These are phyloP conservation scores for Phyllotreta striolata DNA, from an alignment of 2,888 invertebrate genomes.

Conservation along the genomic window DNA sequence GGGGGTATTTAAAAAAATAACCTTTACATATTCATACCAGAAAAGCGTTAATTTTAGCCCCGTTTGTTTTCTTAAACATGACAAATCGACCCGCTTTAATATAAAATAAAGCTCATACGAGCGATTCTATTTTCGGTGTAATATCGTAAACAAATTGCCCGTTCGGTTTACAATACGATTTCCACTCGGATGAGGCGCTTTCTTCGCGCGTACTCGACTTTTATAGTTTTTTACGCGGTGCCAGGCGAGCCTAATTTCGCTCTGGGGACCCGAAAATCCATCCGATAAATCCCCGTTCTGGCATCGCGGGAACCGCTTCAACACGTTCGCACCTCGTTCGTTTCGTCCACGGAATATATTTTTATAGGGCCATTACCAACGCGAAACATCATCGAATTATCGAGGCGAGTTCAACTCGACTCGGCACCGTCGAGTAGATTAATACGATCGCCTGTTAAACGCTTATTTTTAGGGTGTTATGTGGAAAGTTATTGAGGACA, in stretches of 20 bases:
- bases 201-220: constrained; percentile 42
- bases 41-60: constrained; percentile 33
- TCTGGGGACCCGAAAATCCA: constrained; percentile 39
- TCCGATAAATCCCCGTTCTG: constrained; percentile 28
- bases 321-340: too few species aligned
- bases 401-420: too few species aligned
- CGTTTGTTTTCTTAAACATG: constrained; percentile 45
- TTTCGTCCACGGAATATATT: too few species aligned
- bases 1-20: background rate
- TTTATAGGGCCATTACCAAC: too few species aligned
- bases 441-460: too few species aligned
- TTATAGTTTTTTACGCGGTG: constrained; percentile 42
- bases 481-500: too few species aligned
- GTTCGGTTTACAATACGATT: constrained; percentile 47
- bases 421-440: too few species aligned
- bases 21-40: too few species aligned
- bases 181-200: constrained; percentile 41
- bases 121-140: constrained; percentile 44
- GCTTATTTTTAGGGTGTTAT: too few species aligned
- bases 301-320: too few species aligned
- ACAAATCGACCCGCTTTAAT: constrained; percentile 35
- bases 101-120: constrained; percentile 10
- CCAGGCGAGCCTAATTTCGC: constrained; percentile 43
- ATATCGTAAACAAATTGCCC: constrained; percentile 50
- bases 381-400: too few species aligned